Percentiles rank a stretch among this genome's conserved stretches.
Evolutionary conservation across 2,797 vertebrate species (phyloP).

Genomic region (Xiphorhynchus erythropygius): DNA sequence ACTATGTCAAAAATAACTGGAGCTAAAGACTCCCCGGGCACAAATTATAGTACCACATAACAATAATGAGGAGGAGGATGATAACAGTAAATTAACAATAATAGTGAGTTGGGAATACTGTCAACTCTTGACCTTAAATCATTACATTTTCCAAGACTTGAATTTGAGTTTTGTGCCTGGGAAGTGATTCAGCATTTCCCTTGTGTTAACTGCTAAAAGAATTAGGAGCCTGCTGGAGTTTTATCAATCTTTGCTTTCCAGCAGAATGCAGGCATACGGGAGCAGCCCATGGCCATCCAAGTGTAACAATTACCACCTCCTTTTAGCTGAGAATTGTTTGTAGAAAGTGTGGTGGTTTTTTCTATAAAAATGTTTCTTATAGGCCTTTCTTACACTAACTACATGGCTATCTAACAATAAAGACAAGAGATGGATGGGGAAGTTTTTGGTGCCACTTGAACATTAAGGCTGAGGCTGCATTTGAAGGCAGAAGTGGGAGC

Average conservation of each 20-base stretch:
- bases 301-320: neutral
- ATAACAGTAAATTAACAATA: neutral
- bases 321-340: neutral
- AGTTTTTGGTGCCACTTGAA: neutral
- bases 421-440: neutral
- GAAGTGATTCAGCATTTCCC: neutral
- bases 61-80: neutral
- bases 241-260: neutral
- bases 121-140: neutral
- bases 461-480: neutral
- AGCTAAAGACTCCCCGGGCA: neutral
- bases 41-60: neutral
- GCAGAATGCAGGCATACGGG: neutral
- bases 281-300: neutral
- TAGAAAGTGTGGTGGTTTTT: neutral
- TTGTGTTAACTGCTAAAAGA: neutral
- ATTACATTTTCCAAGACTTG: neutral
- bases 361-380: neutral
- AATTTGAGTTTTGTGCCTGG: neutral
- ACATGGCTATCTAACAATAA: neutral
- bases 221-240: neutral
- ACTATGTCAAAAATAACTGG: neutral
- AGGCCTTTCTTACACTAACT: neutral
- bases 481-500: neutral
- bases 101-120: neutral